Evolutionary conservation across 2,888 invertebrate genomes (phyloP), one percentile per base, ranked within the genome.

Genomic region (Erannis defoliaria): DNA sequence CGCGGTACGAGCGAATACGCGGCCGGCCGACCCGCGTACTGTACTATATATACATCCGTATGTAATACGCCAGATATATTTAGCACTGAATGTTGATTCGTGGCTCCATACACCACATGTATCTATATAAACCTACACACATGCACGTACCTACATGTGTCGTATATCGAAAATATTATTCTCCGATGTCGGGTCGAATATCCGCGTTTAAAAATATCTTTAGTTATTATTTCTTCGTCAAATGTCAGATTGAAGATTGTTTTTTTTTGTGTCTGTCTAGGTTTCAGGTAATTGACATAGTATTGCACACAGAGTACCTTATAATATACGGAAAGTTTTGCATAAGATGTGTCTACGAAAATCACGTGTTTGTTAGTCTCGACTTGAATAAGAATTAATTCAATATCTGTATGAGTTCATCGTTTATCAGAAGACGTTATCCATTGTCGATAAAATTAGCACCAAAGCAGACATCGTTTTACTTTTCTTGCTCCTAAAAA

Each of bases 11-110:
- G 42, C 18, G 38, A 57, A 59, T 48, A 54, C 55, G 40, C 45
- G 54, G 63, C 37, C 51, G 56, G 71, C 76, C 74, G 76, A 78
- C 76, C 80, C 26, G 6, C 6, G 6, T 8, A 4, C 26, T 75
- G 71, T 73, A 77, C 84, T 86, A 84, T 86, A 83, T 84, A 80
- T 85, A 85, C 82, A 78, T 75, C 75, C 73, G 78, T 76, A 77
- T 78, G 77, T 73, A 75, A 75, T 76, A 77, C 72, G n/a, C 67
- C 73, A 73, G 49, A 74, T 88, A 87, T 84, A 80, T 84, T 80
- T 89, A 88, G 86, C 81, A 71, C 71, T 74, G 77, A 78, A 81
- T 62, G 58, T 83, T 77, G 82, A 81, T 80, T 76, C 76, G 82
- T 76, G 82, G 82, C 80, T 81, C 76, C 55, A 50, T 62, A 42